phyloP scores from a whole-genome alignment of 2,888 invertebrate genomes.

The Lottia gigantea region DNA sequence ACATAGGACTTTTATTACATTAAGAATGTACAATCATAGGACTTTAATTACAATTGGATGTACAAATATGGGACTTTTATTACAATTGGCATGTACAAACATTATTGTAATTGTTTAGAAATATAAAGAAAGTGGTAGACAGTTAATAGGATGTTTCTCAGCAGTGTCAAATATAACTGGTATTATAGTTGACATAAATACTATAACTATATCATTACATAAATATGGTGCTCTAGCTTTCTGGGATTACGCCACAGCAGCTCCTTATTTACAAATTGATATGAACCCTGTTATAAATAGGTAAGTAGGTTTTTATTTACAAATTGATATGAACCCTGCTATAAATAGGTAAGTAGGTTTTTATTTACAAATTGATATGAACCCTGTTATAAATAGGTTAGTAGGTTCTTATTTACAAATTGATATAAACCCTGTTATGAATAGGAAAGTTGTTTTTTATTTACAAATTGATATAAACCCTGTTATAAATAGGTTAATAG shows the following conservation, averaged over 20 bases:
- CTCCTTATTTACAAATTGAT: constrained; percentile 81
- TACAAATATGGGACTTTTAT: no score
- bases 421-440: no score
- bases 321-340: neutral
- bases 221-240: constrained; percentile 85
- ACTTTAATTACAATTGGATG: no score
- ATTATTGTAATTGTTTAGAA: constrained; percentile 27
- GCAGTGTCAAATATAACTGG: constrained; percentile 91
- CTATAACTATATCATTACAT: constrained; percentile 83
- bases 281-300: constrained; percentile 85
- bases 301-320: constrained; percentile 68
- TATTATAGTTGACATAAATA: constrained; percentile 84
- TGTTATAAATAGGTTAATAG: no score
- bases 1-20: no score
- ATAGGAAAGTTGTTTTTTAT: neutral
- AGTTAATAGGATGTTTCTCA: constrained; percentile 85
- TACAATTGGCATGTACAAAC: no score
- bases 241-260: constrained; percentile 90
- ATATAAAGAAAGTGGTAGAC: constrained; percentile 70
- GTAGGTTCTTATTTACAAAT: neutral
- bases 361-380: neutral
- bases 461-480: neutral
- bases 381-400: neutral
- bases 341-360: neutral
- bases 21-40: no score